phyloP scores from a whole-genome alignment of 2,113 vertebrate species.

The Dryoscopus gambensis region DNA sequence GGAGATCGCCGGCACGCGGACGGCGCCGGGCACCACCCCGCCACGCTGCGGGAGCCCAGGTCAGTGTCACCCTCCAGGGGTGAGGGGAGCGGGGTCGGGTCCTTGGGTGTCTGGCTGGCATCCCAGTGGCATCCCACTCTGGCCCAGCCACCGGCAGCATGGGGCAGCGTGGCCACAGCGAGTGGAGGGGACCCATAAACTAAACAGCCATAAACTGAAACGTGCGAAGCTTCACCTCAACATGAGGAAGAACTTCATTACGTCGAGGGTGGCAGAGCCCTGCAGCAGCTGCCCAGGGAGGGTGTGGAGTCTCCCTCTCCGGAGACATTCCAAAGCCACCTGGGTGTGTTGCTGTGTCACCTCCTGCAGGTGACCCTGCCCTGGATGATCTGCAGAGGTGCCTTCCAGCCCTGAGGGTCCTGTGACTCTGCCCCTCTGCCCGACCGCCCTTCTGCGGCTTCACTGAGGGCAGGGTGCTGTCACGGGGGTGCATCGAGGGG shows the following conservation, averaged over 20 bases:
- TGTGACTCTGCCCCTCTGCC: not conserved
- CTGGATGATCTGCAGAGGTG: not conserved
- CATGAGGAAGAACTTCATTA: rapidly evolving
- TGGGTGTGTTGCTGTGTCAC: not conserved
- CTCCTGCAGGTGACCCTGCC: not conserved
- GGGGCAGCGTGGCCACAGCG: rapidly evolving
- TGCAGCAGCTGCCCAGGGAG: not conserved
- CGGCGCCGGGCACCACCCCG: conserved; percentile 40
- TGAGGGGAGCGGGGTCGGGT: rapidly evolving
- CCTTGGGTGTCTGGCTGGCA: not conserved
- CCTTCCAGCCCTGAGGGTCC: not conserved
- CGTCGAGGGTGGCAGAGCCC: not conserved
- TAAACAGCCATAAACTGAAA: not conserved
- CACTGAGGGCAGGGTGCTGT: not conserved
- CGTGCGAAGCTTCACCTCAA: not conserved
- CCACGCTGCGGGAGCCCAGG: conserved; percentile 72
- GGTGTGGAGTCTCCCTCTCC: not conserved
- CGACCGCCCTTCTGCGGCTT: rapidly evolving
- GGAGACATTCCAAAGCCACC: not conserved
- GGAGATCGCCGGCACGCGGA: conserved; percentile 77
- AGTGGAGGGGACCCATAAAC: not conserved
- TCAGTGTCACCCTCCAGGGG: not conserved
- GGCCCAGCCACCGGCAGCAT: not conserved
- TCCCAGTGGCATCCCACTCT: not conserved
- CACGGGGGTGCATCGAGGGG: rapidly evolving